Conservation (phyloP, 2,888 invertebrate genomes). For the Punctoribates punctum region DNA sequence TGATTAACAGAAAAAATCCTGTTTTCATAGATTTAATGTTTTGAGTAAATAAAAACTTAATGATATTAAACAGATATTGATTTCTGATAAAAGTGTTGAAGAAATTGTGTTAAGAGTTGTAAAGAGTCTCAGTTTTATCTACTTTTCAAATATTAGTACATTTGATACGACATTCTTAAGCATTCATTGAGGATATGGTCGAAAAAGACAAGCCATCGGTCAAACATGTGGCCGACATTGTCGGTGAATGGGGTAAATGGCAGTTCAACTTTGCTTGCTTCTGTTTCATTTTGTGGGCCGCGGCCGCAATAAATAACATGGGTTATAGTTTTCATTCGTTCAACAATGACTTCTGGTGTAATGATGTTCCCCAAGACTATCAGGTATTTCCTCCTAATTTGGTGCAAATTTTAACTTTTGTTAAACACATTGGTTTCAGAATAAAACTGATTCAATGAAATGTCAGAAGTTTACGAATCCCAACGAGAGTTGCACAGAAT, state of each 20-base stretch:
- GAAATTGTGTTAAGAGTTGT: no score
- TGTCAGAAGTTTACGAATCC: neutral
- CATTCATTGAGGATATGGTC: no score
- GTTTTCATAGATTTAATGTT: no score
- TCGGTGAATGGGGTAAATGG: constrained; percentile 36
- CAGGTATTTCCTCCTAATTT: neutral
- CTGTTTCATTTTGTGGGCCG: neutral
- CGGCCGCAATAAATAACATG: neutral
- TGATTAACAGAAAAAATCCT: no score
- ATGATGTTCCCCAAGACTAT: constrained; percentile 8
- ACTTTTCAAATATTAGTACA: no score
- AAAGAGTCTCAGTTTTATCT: no score
- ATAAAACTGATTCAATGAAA: constrained; percentile 1
- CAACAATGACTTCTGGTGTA: constrained; percentile 25
- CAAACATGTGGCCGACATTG: constrained; percentile 28
- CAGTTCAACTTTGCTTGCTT: neutral
- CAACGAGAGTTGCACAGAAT: constrained; percentile 22
- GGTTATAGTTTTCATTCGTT: constrained; percentile 9
- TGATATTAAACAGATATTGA: no score
- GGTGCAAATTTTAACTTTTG: no score
- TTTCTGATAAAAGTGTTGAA: no score
- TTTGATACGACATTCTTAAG: no score
- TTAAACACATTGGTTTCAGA: neutral
- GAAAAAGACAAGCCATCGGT: neutral
- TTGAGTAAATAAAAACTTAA: no score